Evolutionary conservation across 2,113 vertebrate species (phyloP), one percentile per base, ranked within the genome.

Genomic region (Pyrgilauda ruficollis): DNA sequence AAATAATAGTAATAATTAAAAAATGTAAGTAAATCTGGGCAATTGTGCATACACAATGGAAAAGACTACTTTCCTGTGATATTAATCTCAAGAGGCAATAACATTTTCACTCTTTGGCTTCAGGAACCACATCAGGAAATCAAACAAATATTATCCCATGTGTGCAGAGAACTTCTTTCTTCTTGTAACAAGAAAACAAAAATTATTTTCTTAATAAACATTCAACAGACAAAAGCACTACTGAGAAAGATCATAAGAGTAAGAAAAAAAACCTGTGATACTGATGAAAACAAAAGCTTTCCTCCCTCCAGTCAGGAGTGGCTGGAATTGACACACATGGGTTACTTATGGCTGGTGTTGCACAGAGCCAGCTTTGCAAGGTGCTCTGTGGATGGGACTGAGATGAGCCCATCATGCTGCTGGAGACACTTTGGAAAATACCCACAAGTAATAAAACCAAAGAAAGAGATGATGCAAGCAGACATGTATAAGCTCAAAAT

Each of bases 151-250:
- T 92, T 76, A 86, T 82, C 55, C 69, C 84, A 61, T 35, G 37
- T 30, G 62, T 44, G 61, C 83, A 67, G 19, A 58, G 68, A 93
- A 72, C 12, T 52, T 69, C 78, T 88, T 84, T 87, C 66, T 94
- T 90, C 85, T 89, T 81, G 68, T 43, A 94, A 87, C 61, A 81
- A 87, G 88, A 41, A 86, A 88, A 89, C 28, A 67, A 90, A 44
- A 93, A 70, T 61, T 86, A 92, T 95, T 96, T 96, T 96, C 90
- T 96, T 86, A 94, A 75, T 37, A 94, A 97, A 94, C 58, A 93
- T 47, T 52, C 39, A 76, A 16, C 35, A 89, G 79, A 90, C 76
- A 81, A 87, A 89, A 94, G 47, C 1, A 6, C 79, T 93, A 93
- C 90, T 90, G 75, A 95, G 61, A 91, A 89, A 52, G 68, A 93